phyloP scores from a whole-genome alignment of 2,888 invertebrate genomes.

The Polylopha cassiicola region DNA sequence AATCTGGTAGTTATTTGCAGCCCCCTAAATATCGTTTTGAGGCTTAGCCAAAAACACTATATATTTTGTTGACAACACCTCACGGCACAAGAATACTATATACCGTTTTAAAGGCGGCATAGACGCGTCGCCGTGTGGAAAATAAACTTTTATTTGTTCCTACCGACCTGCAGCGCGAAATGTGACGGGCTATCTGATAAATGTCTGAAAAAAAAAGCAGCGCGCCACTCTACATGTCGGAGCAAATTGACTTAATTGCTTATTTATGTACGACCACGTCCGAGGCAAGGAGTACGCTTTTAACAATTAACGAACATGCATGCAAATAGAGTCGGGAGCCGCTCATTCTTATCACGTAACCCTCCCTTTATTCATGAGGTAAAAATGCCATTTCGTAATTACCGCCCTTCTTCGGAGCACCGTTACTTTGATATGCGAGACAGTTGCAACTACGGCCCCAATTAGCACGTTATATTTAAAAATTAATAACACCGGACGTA shows the following conservation, averaged over 20 bases:
- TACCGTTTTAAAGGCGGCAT: constrained; percentile 13
- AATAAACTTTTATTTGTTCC: constrained; percentile 50
- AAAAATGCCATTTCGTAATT: constrained; percentile 12
- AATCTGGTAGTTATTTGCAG: constrained; percentile 21
- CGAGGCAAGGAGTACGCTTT: constrained; percentile 17
- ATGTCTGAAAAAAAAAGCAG: constrained; percentile 46
- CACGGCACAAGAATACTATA: constrained; percentile 9
- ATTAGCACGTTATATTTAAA: constrained; percentile 11
- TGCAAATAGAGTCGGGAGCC: constrained; percentile 18
- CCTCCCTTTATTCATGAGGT: constrained; percentile 10
- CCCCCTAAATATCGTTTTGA: constrained; percentile 20
- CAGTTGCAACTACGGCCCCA: constrained; percentile 6
- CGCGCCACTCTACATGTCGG: constrained; percentile 31
- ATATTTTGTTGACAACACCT: constrained; percentile 24
- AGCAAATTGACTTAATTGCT: constrained; percentile 48
- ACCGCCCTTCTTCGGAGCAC: constrained; percentile 6
- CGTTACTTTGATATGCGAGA: constrained; percentile 4
- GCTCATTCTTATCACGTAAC: constrained; percentile 17
- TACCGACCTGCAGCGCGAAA: constrained; percentile 40
- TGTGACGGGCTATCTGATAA: constrained; percentile 55
- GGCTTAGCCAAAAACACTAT: constrained; percentile 22
- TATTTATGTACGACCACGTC: constrained; percentile 22
- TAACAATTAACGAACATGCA: constrained; percentile 23
- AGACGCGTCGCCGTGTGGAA: constrained; percentile 30
- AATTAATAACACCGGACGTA: constrained; percentile 7